Evolutionary conservation across 2,888 invertebrate species (phyloP).

Genomic region (Tachina lurida): DNA sequence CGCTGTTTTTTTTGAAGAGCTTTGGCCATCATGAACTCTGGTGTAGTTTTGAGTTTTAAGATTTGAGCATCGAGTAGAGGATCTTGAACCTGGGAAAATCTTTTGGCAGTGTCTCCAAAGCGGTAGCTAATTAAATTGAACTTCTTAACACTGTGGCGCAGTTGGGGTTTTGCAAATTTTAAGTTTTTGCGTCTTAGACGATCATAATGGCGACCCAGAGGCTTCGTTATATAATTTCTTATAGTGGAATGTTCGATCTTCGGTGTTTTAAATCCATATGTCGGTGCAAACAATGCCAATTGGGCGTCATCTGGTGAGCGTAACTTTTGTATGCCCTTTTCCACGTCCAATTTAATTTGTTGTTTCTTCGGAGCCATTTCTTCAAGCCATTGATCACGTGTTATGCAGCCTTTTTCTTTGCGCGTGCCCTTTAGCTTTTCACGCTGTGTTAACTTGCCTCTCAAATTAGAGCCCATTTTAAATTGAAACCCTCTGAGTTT

Average conservation of each 20-base stretch:
- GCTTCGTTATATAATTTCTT: slow-evolving; percentile 74
- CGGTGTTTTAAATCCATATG: slow-evolving; percentile 69
- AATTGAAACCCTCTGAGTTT: slow-evolving; percentile 81
- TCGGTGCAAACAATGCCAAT: slow-evolving; percentile 76
- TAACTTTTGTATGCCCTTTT: slow-evolving; percentile 75
- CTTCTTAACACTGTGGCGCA: slow-evolving; percentile 78
- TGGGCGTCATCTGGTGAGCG: slow-evolving; percentile 78
- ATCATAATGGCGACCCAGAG: slow-evolving; percentile 78
- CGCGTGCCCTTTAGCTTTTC: slow-evolving; percentile 75
- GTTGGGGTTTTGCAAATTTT: slow-evolving; percentile 77
- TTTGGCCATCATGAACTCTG: slow-evolving; percentile 76
- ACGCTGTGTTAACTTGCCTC: slow-evolving; percentile 78
- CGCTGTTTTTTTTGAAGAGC: slow-evolving; percentile 71
- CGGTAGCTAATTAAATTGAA: slow-evolving; percentile 81
- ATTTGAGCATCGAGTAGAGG: background rate
- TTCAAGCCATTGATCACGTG: slow-evolving; percentile 80
- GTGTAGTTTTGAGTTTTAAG: slow-evolving; percentile 72
- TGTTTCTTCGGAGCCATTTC: slow-evolving; percentile 77
- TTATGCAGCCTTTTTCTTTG: slow-evolving; percentile 78
- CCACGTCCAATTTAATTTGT: slow-evolving; percentile 76
- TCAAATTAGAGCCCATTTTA: slow-evolving; percentile 77
- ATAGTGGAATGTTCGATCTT: slow-evolving; percentile 71
- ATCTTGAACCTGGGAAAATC: slow-evolving; percentile 34
- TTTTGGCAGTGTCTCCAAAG: slow-evolving; percentile 71
- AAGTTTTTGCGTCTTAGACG: slow-evolving; percentile 76